These are phyloP conservation scores for Plagodis dolabraria DNA, from an alignment of 2,888 invertebrate species.

Conservation along the genomic window DNA sequence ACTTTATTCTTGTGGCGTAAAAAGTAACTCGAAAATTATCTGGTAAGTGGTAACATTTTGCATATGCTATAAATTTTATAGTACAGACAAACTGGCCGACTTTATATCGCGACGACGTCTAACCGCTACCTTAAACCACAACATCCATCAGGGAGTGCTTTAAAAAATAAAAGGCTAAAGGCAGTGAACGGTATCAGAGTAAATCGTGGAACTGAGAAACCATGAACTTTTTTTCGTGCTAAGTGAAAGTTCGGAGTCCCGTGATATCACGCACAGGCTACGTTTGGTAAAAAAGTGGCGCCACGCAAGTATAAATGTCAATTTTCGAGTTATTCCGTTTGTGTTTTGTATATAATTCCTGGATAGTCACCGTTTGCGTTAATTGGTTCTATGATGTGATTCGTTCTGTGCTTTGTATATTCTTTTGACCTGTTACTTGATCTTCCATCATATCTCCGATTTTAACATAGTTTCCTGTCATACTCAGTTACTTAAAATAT, in stretches of 20 bases:
- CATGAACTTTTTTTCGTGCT: constrained; percentile 49
- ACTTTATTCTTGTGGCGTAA: not conserved
- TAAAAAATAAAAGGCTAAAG: constrained; percentile 34
- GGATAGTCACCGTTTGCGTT: too few species aligned
- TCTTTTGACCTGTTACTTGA: too few species aligned
- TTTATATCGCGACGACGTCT: constrained; percentile 7
- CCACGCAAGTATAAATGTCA: constrained; percentile 40
- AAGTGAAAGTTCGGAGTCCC: constrained; percentile 64
- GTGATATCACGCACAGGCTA: constrained; percentile 44
- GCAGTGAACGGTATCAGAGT: constrained; percentile 62
- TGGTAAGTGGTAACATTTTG: too few species aligned
- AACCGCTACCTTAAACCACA: constrained; percentile 42
- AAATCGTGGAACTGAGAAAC: constrained; percentile 52
- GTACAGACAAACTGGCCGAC: constrained; percentile 3
- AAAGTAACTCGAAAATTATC: too few species aligned
- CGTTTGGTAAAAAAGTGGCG: constrained; percentile 45
- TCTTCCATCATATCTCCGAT: too few species aligned
- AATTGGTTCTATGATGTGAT: too few species aligned
- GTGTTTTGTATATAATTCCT: constrained; percentile 12
- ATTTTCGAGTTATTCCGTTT: constrained; percentile 44
- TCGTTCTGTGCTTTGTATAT: too few species aligned
- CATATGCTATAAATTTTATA: too few species aligned
- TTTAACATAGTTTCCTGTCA: too few species aligned
- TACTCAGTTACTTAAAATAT: too few species aligned
- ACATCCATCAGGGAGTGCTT: constrained; percentile 24